Evolutionary conservation across 2,888 invertebrate species (phyloP), one percentile per base, ranked within the genome.

Genomic region (Salpingus planirostris): DNA sequence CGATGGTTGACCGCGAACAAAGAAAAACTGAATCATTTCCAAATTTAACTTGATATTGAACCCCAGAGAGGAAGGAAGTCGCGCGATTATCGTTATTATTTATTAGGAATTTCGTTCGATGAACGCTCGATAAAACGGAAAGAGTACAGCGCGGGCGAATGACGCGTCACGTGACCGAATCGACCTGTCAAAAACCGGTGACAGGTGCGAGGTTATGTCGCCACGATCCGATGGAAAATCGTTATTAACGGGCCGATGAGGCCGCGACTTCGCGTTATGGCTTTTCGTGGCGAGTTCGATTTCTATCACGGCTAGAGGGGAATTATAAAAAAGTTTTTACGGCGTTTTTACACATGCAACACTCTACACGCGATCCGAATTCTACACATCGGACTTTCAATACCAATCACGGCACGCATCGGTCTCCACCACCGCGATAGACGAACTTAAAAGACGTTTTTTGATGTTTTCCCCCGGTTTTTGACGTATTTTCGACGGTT

Each of bases 261-360:
- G 11, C 6, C 4, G 13, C 6, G 52, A 49, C 48, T 51, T n/a
- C n/a, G n/a, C n/a, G n/a, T n/a, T n/a, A 51, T 44, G 46, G 52
- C 48, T 50, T 47, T 55, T 52, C 56, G 55, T 50, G 55, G 50
- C 50, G 52, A 52, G 44, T 57, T 57, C 55, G 57, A 59, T 59
- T 56, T 47, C 47, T 52, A 54, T 54, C 54, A 47, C 49, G 48
- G 42, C 40, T 40, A n/a, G n/a, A n/a, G 40, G 43, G 41, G 50
- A 54, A 57, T 57, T 57, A 57, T 57, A 58, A 57, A 57, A 55
- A 49, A 47, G 53, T 55, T 56, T 55, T 59, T 58, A 59, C 59
- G 58, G 57, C 57, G 53, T 59, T 59, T 59, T 59, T 59, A 58
- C 57, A 59, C 59, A 59, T 59, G 59, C 59, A 55, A 58, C 47